Evolutionary conservation across 2,888 invertebrate species (phyloP).

Genomic region (Harpagoxenus sublaevis): DNA sequence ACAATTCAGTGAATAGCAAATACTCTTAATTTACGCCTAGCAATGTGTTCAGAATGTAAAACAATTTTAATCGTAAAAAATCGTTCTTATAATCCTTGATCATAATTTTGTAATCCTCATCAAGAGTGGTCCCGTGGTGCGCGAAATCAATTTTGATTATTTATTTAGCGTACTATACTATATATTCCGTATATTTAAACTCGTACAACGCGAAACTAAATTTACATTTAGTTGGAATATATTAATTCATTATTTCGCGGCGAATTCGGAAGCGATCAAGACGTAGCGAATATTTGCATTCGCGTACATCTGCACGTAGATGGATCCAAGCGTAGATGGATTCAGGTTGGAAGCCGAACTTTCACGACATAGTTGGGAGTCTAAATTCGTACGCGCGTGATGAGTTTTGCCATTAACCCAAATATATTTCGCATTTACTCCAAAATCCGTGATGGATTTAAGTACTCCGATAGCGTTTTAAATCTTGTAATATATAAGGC

Average conservation of each 20-base stretch:
- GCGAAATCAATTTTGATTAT: conserved; percentile 9
- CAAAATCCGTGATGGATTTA: conserved; percentile 10
- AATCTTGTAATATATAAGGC: background rate
- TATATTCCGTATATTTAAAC: background rate
- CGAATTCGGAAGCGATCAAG: conserved; percentile 31
- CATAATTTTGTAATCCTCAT: background rate
- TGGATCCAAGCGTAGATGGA: conserved; percentile 39
- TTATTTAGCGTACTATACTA: background rate
- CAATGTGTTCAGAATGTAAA: background rate
- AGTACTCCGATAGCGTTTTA: background rate
- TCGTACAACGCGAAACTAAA: conserved; percentile 3
- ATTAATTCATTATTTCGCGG: conserved; percentile 38
- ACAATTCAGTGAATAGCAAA: background rate
- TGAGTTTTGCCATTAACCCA: conserved; percentile 66
- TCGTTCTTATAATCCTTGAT: background rate
- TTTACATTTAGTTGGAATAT: conserved; percentile 31
- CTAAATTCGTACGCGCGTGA: conserved; percentile 50
- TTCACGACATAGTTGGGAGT: conserved; percentile 54
- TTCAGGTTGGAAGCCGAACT: conserved; percentile 53
- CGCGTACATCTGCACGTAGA: conserved; percentile 41
- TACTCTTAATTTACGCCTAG: conserved; percentile 18
- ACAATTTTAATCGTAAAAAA: background rate
- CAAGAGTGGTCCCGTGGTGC: background rate
- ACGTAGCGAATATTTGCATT: conserved; percentile 54
- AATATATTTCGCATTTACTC: conserved; percentile 60